phyloP scores from a whole-genome alignment of 2,888 invertebrate genomes.

The Cryptocephalus moraei region DNA sequence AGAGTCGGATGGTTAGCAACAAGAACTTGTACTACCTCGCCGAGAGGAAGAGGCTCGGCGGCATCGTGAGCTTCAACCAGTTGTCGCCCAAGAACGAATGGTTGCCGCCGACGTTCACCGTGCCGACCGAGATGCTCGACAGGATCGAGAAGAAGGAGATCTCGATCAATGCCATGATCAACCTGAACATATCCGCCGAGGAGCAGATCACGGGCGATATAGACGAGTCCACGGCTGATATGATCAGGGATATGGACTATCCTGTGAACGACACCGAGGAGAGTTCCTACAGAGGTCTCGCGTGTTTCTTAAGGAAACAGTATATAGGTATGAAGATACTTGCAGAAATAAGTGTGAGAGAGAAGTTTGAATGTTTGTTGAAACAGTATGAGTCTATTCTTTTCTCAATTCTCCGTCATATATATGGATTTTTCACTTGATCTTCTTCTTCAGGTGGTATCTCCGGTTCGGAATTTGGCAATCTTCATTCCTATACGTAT shows the following conservation, averaged over 20 bases:
- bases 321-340: slow-evolving; percentile 25
- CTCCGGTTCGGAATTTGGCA: too few relatives aligned
- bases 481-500: too few relatives aligned
- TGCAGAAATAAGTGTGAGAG: too few relatives aligned
- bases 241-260: slow-evolving; percentile 9
- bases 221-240: slow-evolving; percentile 19
- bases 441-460: too few relatives aligned
- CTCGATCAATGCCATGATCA: slow-evolving; percentile 38
- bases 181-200: slow-evolving; percentile 33
- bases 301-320: slow-evolving; percentile 40
- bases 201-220: slow-evolving; percentile 36
- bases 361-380: too few relatives aligned
- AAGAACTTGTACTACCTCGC: slow-evolving; percentile 76
- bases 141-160: slow-evolving; percentile 36
- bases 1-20: slow-evolving; percentile 67
- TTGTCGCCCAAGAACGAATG: slow-evolving; percentile 63
- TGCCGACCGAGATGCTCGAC: slow-evolving; percentile 43
- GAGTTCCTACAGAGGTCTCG: slow-evolving; percentile 25
- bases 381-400: too few relatives aligned
- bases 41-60: slow-evolving; percentile 43
- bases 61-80: slow-evolving; percentile 45
- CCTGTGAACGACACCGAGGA: slow-evolving; percentile 24
- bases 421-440: too few relatives aligned
- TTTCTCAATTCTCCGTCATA: too few relatives aligned
- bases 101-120: slow-evolving; percentile 66